A percentile compares a stretch with the other conserved stretches of the same genome.
Evolutionary conservation across 37 sponge, comb jelly and placozoan genomes (phyloP).

Genomic region (Ephydatia muelleri): DNA sequence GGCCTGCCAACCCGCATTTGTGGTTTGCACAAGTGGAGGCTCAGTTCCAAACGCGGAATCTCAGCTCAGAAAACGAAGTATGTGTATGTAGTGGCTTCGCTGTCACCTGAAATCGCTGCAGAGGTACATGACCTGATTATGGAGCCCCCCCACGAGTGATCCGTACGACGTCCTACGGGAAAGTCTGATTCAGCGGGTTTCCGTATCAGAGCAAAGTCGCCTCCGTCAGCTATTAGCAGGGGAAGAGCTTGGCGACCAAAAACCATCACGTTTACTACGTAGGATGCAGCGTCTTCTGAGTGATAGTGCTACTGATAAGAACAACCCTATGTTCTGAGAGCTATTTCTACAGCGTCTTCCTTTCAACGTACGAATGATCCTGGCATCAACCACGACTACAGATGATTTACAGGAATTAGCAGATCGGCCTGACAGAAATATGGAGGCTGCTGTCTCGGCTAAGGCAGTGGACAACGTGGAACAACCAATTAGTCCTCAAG

Average conservation of each 20-base stretch:
- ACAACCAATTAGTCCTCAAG: too few relatives aligned
- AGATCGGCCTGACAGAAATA: slow-evolving; percentile 14
- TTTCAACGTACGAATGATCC: slow-evolving; percentile 21
- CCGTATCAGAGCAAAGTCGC: slow-evolving; percentile 24
- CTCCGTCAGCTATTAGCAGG: slow-evolving; percentile 3
- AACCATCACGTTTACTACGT: slow-evolving; percentile 19
- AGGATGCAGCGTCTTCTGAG: slow-evolving; percentile 28
- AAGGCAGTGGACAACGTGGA: not conserved
- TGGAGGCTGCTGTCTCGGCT: slow-evolving; percentile 7
- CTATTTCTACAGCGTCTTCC: slow-evolving; percentile 34
- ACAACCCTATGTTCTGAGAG: slow-evolving; percentile 9
- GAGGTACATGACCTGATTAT: slow-evolving; percentile 33
- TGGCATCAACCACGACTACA: slow-evolving; percentile 10
- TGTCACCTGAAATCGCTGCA: too few relatives aligned
- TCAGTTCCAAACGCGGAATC: not conserved
- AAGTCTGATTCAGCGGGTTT: not conserved
- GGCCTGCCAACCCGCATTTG: slow-evolving; percentile 22
- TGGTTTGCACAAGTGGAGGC: slow-evolving; percentile 29
- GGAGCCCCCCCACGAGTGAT: not conserved
- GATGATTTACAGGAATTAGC: slow-evolving; percentile 20
- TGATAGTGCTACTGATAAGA: not conserved
- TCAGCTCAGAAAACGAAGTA: slow-evolving; percentile 12
- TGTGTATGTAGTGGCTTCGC: slow-evolving; percentile 15
- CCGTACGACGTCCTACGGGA: slow-evolving; percentile 9
- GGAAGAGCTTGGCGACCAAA: slow-evolving; percentile 32